These are phyloP conservation scores for Megalurothrips usitatus DNA, from an alignment of 2,888 invertebrate species.

Conservation along the genomic window DNA sequence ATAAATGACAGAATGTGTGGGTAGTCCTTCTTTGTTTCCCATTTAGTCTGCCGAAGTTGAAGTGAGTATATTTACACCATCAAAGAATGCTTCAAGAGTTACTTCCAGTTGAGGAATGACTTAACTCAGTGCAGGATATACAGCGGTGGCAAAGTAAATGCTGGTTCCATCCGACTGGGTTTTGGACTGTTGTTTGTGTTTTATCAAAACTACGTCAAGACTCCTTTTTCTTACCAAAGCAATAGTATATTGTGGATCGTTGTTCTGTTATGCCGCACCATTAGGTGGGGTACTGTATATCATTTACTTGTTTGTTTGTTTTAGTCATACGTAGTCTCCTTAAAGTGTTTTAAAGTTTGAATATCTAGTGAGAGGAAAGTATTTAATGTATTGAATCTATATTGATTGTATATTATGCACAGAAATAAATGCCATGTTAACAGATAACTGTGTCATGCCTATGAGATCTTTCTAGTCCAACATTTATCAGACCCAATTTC, in stretches of 20 bases:
- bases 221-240: constrained; percentile 20
- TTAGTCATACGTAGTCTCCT: constrained; percentile 1
- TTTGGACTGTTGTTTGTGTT: not conserved
- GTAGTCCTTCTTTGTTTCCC: not conserved
- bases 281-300: not conserved
- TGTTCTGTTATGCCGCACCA: constrained; percentile 17
- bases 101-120: not conserved
- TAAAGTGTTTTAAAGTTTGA: not conserved
- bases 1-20: not conserved
- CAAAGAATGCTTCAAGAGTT: not conserved
- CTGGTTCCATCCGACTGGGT: not conserved
- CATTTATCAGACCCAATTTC: not conserved
- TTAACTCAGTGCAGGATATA: not conserved
- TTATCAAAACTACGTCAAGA: not conserved
- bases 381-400: not conserved
- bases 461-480: not conserved
- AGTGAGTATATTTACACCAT: not conserved
- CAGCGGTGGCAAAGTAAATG: not conserved
- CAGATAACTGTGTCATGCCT: not conserved
- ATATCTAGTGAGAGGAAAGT: constrained; percentile 14
- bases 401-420: constrained; percentile 1
- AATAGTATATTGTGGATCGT: not conserved
- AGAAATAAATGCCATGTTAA: not conserved
- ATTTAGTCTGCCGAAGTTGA: not conserved
- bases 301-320: constrained; percentile 9